Conservation (phyloP, 2,888 invertebrate species). For the Ischnus inquisitorius region DNA sequence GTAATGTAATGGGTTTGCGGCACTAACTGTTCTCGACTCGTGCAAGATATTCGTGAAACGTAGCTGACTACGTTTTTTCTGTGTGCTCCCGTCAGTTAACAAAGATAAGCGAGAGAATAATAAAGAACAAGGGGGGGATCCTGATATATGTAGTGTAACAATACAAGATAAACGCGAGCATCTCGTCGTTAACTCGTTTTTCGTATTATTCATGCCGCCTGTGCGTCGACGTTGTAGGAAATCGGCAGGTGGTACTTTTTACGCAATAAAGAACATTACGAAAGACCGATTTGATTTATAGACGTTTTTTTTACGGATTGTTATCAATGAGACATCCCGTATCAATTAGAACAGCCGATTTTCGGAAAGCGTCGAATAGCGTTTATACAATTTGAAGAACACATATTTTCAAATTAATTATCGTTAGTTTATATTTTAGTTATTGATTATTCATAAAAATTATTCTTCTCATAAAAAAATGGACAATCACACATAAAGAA, state of each 20-base stretch:
- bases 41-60: constrained; percentile 37
- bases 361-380: not conserved
- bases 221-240: not conserved
- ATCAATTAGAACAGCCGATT: not conserved
- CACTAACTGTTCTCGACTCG: constrained; percentile 37
- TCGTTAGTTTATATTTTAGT: too few relatives aligned
- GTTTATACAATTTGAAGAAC: not conserved
- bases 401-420: too few relatives aligned
- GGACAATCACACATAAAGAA: too few relatives aligned
- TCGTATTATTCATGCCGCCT: constrained; percentile 37
- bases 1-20: constrained; percentile 45
- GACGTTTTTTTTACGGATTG: not conserved
- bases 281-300: not conserved
- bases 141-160: constrained; percentile 34
- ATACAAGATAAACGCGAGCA: constrained; percentile 30
- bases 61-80: constrained; percentile 14
- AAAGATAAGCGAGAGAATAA: constrained; percentile 51
- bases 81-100: constrained; percentile 41
- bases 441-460: too few relatives aligned
- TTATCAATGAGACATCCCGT: not conserved
- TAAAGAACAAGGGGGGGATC: not conserved
- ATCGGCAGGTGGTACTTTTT: constrained; percentile 11
- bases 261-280: constrained; percentile 16
- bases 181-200: constrained; percentile 21
- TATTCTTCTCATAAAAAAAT: too few relatives aligned